Evolutionary conservation across 2,113 vertebrate genomes (phyloP), one percentile per base, ranked within the genome.

Genomic region (Isurus oxyrinchus): DNA sequence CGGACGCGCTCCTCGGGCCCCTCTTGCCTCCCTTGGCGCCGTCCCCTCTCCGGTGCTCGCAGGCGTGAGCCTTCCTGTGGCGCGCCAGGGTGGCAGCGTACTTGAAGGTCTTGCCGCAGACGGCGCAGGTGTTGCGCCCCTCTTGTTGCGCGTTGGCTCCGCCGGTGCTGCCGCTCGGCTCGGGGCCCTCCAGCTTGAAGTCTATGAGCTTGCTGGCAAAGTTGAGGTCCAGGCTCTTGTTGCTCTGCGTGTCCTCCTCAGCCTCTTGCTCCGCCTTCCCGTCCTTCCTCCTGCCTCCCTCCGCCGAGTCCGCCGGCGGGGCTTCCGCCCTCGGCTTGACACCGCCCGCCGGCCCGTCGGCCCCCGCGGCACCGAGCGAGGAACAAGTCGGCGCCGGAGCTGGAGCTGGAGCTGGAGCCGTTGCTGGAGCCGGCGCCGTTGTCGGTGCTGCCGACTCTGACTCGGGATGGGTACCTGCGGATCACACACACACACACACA

Each of bases 161-260:
- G 72, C 27, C 31, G 96, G 40, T 96, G 94, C 96, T 96, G 69
- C 96, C 3, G 11, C 97, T 97, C 76, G 97, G 97, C 84, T 97
- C 97, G 44, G 97, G 98, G 96, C 98, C 97, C 0, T 98, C 98
- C 97, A 99, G 98, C 97, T 99, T 99, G 97, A 99, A 99, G 98
- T 99, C 99, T 96, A 99, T 99, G 94, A 99, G 98, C 97, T 99
- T 99, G 97, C 98, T 98, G 97, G 99, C 99, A 7, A 99, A 98
- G 98, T 99, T 98, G 96, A 99, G 98, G 97, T 99, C 99, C 97
- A 99, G 98, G 97, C 99, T 99, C 97, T 98, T 99, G 98, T 99
- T 99, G 98, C 99, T 99, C 97, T 98, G 98, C 4, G 98, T 98
- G 97, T 99, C 98, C 67, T 99, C 99, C 67, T 98, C 98, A 0